Evolutionary conservation across 2,113 vertebrate genomes (phyloP), one percentile per base, ranked within the genome.

Genomic region (Indicator indicator): DNA sequence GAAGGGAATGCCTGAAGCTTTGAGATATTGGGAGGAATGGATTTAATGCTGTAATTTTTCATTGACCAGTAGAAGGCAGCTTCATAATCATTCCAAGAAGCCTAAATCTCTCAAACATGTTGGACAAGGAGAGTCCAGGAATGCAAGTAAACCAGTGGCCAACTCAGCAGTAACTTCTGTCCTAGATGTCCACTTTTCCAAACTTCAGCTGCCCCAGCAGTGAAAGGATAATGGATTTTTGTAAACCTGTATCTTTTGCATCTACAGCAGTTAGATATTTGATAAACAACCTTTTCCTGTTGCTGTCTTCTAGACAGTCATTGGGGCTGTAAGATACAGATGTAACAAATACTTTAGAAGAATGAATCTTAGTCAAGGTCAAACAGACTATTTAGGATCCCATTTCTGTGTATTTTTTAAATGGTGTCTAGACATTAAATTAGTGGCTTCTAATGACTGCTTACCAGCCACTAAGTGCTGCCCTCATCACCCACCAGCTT

Each of bases 131-230:
- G 28, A 72, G 30, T 16, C 55, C 0, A 0, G 23, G 13, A 17
- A 44, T 3, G 11, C 16, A 44, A 42, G 0, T 14, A 65, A 94
- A 80, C 16, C 2, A 1, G 16, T 2, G 1, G 21, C 7, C 18
- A 67, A 6, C 33, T 59, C 12, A 60, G 32, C 46, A 77, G 27
- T n/a, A 88, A 56, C 12, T 71, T 85, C 60, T 52, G 21, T 52
- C 50, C 50, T 74, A n/a, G 10, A 42, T 1, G 11, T 36, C n/a
- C 48, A 44, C 48, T 59, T 63, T 56, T 63, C 52, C 80, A 70
- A 67, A 81, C 15, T 27, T 86, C 50, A 90, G 7, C 36, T 63
- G 50, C 48, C 9, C 11, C 38, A 90, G 15, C 8, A 78, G 28
- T 30, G 70, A 63, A 85, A 76, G 6, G 4, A 67, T 7, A 65